Conservation (phyloP, 2,888 invertebrate genomes). For the Crematogaster levior region DNA sequence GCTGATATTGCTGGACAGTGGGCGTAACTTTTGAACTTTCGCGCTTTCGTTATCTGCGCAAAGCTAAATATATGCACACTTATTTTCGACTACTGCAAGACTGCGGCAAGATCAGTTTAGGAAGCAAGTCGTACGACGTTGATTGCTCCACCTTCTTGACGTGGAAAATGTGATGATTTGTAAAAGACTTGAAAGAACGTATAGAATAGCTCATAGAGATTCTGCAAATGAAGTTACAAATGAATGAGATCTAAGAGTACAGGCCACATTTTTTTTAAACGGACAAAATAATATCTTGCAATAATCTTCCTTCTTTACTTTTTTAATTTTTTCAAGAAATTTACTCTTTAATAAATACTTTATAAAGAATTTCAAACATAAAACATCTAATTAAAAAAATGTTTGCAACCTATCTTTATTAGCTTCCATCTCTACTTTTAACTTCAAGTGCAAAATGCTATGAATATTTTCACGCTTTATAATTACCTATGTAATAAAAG, state of each 20-base stretch:
- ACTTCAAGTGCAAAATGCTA: not conserved
- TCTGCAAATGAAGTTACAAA: slow-evolving; percentile 18
- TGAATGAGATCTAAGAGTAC: not conserved
- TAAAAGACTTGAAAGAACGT: not conserved
- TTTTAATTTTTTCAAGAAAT: not conserved
- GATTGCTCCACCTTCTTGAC: not conserved
- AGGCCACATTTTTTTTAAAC: not conserved
- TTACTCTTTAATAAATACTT: not conserved
- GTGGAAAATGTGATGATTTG: not conserved
- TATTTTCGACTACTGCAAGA: slow-evolving; percentile 33
- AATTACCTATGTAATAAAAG: not conserved
- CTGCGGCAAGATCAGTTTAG: slow-evolving; percentile 31
- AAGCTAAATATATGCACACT: slow-evolving; percentile 44
- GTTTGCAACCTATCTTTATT: not conserved
- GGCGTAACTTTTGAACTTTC: slow-evolving; percentile 54
- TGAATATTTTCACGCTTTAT: not conserved
- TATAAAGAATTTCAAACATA: not conserved
- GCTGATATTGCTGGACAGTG: slow-evolving; percentile 52
- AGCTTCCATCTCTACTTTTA: not conserved
- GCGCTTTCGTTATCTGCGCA: slow-evolving; percentile 27
- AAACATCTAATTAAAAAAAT: not conserved
- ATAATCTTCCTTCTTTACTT: not conserved
- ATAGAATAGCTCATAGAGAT: not conserved
- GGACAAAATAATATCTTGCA: not conserved
- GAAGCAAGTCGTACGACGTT: slow-evolving; percentile 21